Conservation (phyloP, 2,113 vertebrate genomes). For the Cyphomyrus discorhynchus region DNA sequence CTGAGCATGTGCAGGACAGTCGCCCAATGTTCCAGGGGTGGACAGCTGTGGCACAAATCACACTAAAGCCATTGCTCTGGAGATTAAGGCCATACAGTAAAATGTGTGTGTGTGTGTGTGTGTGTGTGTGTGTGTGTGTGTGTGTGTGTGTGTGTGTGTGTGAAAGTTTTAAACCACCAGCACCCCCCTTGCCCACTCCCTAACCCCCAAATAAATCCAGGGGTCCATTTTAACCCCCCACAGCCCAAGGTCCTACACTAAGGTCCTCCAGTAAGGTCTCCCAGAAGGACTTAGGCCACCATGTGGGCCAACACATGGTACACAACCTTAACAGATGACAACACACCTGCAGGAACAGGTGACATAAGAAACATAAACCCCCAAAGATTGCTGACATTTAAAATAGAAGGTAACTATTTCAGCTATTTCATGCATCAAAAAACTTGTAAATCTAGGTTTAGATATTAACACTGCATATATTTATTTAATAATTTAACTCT, state of each 20-base stretch:
- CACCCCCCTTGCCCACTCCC: conserved; percentile 17
- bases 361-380: background rate
- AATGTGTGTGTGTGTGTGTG: conserved; percentile 52
- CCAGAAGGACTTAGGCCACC: background rate
- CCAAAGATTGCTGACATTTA: background rate
- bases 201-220: conserved; percentile 50
- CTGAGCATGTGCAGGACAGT: conserved; percentile 77
- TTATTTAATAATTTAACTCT: background rate
- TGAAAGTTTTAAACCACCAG: background rate
- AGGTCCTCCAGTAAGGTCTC: background rate
- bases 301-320: background rate
- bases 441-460: background rate
- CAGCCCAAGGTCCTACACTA: background rate
- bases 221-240: background rate
- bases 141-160: conserved; percentile 16
- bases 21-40: conserved; percentile 76
- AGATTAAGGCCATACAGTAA: conserved; percentile 70
- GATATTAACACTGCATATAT: background rate
- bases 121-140: conserved; percentile 27
- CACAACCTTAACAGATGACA: background rate
- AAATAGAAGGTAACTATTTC: background rate
- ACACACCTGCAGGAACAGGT: background rate
- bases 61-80: conserved; percentile 75
- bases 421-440: background rate
- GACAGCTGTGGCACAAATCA: conserved; percentile 85